These are phyloP conservation scores for Chrosomus eos DNA, from an alignment of 2,797 vertebrate species.

Conservation along the genomic window DNA sequence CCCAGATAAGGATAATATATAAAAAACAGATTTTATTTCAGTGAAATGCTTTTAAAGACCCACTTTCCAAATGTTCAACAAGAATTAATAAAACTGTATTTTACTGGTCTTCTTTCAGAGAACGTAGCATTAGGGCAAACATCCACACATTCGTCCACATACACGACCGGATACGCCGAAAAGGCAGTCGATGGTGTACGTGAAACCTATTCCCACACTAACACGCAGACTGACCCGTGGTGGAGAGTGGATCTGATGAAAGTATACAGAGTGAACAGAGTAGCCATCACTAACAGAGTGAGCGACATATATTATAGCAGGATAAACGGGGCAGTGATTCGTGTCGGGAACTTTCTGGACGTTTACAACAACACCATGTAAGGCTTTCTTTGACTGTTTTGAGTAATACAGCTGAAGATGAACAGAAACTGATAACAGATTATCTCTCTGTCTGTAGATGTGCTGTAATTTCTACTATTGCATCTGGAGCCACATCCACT, in stretches of 20 bases:
- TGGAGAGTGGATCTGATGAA: neutral
- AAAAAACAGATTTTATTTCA: no score
- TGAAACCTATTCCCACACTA: fast-evolving
- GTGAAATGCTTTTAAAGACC: no score
- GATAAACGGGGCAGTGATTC: neutral
- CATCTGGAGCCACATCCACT: neutral
- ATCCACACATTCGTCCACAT: neutral
- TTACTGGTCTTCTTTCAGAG: neutral
- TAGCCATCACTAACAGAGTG: neutral
- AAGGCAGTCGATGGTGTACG: neutral
- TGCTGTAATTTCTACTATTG: neutral
- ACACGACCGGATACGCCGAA: fast-evolving
- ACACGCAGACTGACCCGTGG: neutral
- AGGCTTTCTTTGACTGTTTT: neutral
- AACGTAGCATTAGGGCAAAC: neutral
- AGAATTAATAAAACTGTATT: neutral
- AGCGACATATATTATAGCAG: no score
- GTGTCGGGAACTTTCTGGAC: fast-evolving
- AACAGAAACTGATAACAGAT: neutral
- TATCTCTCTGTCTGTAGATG: constrained; percentile 21
- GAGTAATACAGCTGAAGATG: neutral
- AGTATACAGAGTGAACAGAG: neutral
- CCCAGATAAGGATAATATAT: no score
- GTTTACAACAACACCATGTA: neutral
- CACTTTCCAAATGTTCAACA: no score